Evolutionary conservation across 2,797 vertebrate genomes (phyloP).

Genomic region (Gymnopithys bicolor): DNA sequence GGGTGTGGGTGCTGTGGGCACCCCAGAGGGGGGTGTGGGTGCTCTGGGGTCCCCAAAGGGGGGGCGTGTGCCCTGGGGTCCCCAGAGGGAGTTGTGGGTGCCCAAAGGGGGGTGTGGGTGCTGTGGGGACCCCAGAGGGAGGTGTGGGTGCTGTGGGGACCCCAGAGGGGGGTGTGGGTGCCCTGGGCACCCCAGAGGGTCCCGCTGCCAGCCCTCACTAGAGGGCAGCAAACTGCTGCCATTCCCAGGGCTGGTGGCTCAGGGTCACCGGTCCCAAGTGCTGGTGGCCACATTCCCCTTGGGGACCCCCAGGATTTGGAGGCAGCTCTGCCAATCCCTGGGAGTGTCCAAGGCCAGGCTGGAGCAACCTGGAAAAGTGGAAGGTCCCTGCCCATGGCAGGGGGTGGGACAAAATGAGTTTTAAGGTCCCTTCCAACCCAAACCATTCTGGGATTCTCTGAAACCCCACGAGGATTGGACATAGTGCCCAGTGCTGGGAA

Average conservation of each 20-base stretch:
- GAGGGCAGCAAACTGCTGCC: constrained; percentile 55
- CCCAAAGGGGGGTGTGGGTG: too few relatives aligned
- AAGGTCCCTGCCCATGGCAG: background rate
- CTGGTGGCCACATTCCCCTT: background rate
- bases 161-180: background rate
- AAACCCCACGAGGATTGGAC: background rate
- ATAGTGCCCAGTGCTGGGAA: background rate
- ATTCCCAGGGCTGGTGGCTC: background rate
- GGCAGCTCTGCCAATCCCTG: background rate
- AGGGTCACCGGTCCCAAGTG: background rate
- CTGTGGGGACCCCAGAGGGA: too few relatives aligned
- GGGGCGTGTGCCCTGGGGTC: background rate
- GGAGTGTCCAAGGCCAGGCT: background rate
- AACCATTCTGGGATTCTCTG: background rate
- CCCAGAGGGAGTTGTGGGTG: background rate
- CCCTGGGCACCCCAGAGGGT: background rate
- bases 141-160: too few relatives aligned
- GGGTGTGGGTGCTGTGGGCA: background rate
- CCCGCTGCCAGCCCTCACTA: constrained; percentile 8
- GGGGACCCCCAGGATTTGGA: background rate
- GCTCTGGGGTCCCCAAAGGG: too few relatives aligned
- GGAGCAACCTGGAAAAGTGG: too few relatives aligned
- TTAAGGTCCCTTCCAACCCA: background rate
- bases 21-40: background rate
- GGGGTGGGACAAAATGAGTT: background rate